Percentiles rank a stretch among this genome's conserved stretches.
Evolutionary conservation across 64 coral and sea anemone genomes (phyloP).

Genomic region (Astreopora myriophthalma): DNA sequence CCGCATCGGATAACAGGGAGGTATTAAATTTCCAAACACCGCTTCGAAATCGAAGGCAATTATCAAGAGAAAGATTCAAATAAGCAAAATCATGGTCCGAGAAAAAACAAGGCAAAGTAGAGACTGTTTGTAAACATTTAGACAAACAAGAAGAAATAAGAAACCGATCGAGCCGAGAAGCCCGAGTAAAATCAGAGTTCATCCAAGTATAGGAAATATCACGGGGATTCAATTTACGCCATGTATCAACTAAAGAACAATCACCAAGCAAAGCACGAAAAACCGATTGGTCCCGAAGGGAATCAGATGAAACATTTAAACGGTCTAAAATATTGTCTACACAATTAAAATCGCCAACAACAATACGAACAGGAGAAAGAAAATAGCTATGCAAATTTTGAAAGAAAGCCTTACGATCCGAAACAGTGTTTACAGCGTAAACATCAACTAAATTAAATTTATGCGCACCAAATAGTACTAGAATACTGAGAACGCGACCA

Average conservation of each 20-base stretch:
- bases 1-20: not conserved
- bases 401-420: not conserved
- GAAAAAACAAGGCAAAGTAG: not conserved
- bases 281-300: not conserved
- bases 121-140: not conserved
- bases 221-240: not conserved
- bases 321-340: not conserved
- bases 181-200: not conserved
- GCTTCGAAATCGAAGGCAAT: not conserved
- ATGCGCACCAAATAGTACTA: not conserved
- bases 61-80: not conserved
- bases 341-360: not conserved
- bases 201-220: not conserved
- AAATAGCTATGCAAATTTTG: not conserved
- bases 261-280: not conserved
- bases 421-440: not conserved
- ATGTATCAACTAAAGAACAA: not conserved
- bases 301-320: not conserved
- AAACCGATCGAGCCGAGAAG: conserved; percentile 17
- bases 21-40: conserved; percentile 47
- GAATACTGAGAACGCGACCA: not conserved
- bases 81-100: conserved; percentile 16
- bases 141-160: not conserved
- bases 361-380: not conserved
- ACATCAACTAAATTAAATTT: not conserved